Percentiles rank a stretch among this genome's conserved stretches.
Evolutionary conservation across 2,797 vertebrate species (phyloP).

Genomic region (Myotis pilosus): DNA sequence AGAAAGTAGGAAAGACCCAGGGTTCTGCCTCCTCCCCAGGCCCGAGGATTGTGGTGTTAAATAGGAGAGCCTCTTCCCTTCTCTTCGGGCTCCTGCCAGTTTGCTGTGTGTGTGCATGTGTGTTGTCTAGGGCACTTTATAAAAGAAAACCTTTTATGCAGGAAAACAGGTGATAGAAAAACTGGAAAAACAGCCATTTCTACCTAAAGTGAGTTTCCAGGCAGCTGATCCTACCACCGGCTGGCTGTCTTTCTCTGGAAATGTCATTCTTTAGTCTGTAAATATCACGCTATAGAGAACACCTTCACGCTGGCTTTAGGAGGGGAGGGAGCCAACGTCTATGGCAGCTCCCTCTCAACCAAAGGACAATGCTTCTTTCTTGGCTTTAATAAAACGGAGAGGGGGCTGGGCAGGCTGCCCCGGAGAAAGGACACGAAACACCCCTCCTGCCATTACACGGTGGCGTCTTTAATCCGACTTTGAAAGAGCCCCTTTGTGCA

Average conservation of each 20-base stretch:
- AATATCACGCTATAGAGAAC: constrained; percentile 72
- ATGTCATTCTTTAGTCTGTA: constrained; percentile 78
- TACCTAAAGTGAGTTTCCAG: constrained; percentile 53
- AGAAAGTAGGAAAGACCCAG: not conserved
- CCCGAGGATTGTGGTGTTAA: not conserved
- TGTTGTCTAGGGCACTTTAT: constrained; percentile 37
- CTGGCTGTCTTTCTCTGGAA: constrained; percentile 73
- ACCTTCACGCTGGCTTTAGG: constrained; percentile 44
- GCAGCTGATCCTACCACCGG: constrained; percentile 31
- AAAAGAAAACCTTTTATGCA: constrained; percentile 1
- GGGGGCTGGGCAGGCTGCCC: not conserved
- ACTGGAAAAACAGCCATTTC: constrained; percentile 45
- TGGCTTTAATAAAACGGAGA: constrained; percentile 46
- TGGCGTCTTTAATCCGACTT: constrained; percentile 54
- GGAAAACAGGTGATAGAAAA: constrained; percentile 28
- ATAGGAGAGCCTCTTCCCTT: not conserved
- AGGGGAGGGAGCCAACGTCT: not conserved
- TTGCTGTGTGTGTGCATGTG: not conserved
- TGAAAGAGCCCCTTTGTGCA: constrained; percentile 52
- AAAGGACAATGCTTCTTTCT: constrained; percentile 62
- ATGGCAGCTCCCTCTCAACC: constrained; percentile 57
- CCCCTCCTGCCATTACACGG: not conserved
- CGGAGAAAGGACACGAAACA: constrained; percentile 3
- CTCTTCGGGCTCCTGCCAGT: not conserved
- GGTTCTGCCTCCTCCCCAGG: not conserved